Conservation (phyloP, 2,113 vertebrate genomes). For the Chionodraco myersi region DNA sequence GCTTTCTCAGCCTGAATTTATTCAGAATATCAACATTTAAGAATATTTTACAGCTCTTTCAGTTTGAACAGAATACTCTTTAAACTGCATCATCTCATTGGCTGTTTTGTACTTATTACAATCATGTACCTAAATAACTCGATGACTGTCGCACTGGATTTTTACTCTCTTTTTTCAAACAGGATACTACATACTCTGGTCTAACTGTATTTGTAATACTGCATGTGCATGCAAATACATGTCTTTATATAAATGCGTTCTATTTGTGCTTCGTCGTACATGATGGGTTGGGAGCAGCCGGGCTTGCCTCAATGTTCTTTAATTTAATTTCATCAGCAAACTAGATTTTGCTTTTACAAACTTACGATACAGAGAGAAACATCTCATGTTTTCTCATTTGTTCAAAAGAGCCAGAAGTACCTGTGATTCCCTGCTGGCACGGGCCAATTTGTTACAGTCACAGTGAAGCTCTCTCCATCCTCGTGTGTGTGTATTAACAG, state of each 20-base stretch:
- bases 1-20: background rate
- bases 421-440: constrained; percentile 23
- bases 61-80: constrained; percentile 50
- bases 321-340: background rate
- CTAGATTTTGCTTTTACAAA: background rate
- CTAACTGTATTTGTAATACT: constrained; percentile 82
- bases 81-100: constrained; percentile 77
- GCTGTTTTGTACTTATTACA: constrained; percentile 67
- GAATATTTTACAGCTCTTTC: constrained; percentile 41
- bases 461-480: constrained; percentile 23
- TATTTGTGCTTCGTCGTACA: constrained; percentile 71
- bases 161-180: constrained; percentile 80
- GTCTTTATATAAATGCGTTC: constrained; percentile 76
- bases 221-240: constrained; percentile 85
- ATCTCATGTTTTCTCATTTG: background rate
- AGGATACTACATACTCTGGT: constrained; percentile 71
- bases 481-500: constrained; percentile 17
- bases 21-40: constrained; percentile 14
- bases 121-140: constrained; percentile 85
- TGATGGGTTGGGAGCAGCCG: constrained; percentile 63
- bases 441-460: constrained; percentile 18
- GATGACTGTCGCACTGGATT: constrained; percentile 83
- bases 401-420: constrained; percentile 9
- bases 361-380: background rate
- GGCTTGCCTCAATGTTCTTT: background rate